phyloP scores from a whole-genome alignment of 1,140 invertebrate species.

The Drosophila mauritiana region DNA sequence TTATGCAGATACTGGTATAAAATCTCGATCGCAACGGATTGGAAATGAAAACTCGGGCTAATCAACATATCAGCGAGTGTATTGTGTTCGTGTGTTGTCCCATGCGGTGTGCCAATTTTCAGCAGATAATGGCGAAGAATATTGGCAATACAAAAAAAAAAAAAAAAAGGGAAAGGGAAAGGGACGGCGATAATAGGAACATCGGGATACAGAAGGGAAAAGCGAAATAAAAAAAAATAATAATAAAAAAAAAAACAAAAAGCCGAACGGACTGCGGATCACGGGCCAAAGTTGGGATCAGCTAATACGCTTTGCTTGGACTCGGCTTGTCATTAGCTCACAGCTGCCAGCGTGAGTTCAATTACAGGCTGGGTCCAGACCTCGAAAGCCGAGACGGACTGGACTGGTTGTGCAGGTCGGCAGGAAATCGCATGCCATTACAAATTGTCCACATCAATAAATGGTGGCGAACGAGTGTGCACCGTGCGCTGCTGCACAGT shows the following conservation, averaged over 20 bases:
- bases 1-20: background rate
- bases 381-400: conserved; percentile 6
- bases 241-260: background rate
- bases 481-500: background rate
- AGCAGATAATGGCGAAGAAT: conserved; percentile 65
- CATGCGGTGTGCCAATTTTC: conserved; percentile 75
- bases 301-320: conserved; percentile 67
- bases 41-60: conserved; percentile 58
- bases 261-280: background rate
- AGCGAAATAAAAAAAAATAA: background rate
- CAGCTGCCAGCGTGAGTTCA: conserved; percentile 78
- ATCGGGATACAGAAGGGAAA: conserved; percentile 7
- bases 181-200: conserved; percentile 5
- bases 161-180: background rate
- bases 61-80: conserved; percentile 75
- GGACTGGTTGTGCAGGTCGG: conserved; percentile 31
- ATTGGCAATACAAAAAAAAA: conserved; percentile 1
- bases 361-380: conserved; percentile 60
- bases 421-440: conserved; percentile 82
- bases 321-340: conserved; percentile 74
- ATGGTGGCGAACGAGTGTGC: conserved; percentile 60
- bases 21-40: background rate
- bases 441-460: conserved; percentile 82
- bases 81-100: conserved; percentile 59
- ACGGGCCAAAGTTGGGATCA: conserved; percentile 37